A percentile compares a stretch with the other conserved stretches of the same genome.
Evolutionary conservation across 2,797 vertebrate species (phyloP).

Genomic region (Acanthornis magna): DNA sequence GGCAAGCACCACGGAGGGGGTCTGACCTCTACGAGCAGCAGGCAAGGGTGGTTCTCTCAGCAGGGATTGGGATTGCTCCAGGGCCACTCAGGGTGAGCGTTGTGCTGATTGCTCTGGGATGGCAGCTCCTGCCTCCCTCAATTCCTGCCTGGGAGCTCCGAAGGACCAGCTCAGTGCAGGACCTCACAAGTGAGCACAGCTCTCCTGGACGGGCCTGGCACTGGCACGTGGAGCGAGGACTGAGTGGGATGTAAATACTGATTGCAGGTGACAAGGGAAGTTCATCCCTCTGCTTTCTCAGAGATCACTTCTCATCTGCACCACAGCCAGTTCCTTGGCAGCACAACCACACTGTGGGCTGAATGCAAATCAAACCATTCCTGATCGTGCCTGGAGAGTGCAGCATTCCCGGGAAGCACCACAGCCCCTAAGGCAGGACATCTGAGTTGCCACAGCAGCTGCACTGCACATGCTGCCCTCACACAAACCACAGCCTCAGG

Average conservation of each 20-base stretch:
- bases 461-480: not conserved
- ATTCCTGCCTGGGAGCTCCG: not conserved
- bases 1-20: not conserved
- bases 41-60: not conserved
- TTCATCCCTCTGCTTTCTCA: not conserved
- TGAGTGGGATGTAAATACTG: not conserved
- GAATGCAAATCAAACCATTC: not conserved
- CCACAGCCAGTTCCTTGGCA: not conserved
- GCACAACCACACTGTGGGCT: not conserved
- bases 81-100: not conserved
- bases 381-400: not conserved
- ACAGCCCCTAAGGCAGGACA: not conserved
- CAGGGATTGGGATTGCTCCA: not conserved
- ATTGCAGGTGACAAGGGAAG: not conserved
- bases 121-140: not conserved
- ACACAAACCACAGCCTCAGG: not conserved
- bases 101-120: not conserved
- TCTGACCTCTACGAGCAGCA: not conserved
- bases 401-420: not conserved
- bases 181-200: not conserved
- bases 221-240: not conserved
- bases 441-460: not conserved
- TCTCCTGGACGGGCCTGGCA: not conserved
- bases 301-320: not conserved
- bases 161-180: not conserved